These are phyloP conservation scores for Cyrtonyx montezumae DNA, from an alignment of 2,113 vertebrate genomes.

Conservation along the genomic window DNA sequence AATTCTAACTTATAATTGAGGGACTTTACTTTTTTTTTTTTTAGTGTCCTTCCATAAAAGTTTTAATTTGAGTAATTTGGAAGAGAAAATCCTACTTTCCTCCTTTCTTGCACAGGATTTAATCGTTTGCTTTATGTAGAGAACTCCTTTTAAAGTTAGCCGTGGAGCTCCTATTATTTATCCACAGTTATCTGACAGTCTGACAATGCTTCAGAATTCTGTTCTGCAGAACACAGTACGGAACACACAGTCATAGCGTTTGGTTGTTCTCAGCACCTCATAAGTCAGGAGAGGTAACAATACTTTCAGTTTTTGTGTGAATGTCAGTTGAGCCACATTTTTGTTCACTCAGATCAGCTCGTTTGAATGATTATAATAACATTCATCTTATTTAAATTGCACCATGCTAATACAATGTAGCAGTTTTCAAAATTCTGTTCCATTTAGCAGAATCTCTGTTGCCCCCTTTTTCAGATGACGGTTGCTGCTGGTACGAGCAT, in stretches of 20 bases:
- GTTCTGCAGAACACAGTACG: not conserved
- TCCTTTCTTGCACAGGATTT: not conserved
- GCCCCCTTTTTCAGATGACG: slow-evolving; percentile 77
- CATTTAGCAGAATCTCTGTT: slow-evolving; percentile 74
- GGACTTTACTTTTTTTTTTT: not conserved
- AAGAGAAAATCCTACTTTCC: not conserved
- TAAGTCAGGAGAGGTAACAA: slow-evolving; percentile 24
- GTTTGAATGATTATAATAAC: not conserved
- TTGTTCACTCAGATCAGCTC: not conserved
- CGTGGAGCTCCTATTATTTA: not conserved
- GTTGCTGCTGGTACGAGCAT: slow-evolving; percentile 78
- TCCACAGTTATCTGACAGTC: not conserved
- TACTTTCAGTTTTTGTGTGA: slow-evolving; percentile 13
- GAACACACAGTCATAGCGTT: not conserved
- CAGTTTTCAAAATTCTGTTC: slow-evolving; percentile 40
- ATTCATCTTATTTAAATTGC: too few species aligned
- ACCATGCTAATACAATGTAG: slow-evolving; percentile 40
- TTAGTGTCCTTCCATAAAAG: not conserved
- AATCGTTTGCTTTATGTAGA: not conserved
- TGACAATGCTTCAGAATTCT: not conserved
- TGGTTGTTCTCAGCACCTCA: not conserved
- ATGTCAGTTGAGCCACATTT: slow-evolving; percentile 38
- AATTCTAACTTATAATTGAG: not conserved
- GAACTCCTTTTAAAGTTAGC: not conserved
- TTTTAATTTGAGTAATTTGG: not conserved